Evolutionary conservation across 2,797 vertebrate species (phyloP), one percentile per base, ranked within the genome.

Genomic region (Oophaga sylvatica): DNA sequence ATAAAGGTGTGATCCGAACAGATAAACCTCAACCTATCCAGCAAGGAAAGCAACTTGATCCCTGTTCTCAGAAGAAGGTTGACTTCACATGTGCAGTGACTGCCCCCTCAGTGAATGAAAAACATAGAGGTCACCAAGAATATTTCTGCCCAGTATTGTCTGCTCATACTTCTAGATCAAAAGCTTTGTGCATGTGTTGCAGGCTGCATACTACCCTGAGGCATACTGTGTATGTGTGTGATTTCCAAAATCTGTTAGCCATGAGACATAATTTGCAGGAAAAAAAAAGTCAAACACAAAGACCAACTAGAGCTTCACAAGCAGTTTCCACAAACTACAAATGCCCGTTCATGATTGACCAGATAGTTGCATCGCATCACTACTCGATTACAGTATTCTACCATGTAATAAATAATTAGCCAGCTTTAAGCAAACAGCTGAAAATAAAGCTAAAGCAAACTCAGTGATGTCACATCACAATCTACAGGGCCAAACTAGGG

Each of bases 361-460:
- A 20, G 35, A 17, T 16, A 31, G 41, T 13, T 68, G 41, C 20
- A 65, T 59, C n/a, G 41, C 20, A 65, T 59, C n/a, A 59, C 20
- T 29, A 35, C 45, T 29, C 65, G 56, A 41, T 78, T 48, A 71
- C 31, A 10, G 41, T 48, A 75, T 48, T 75, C 41, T 83, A 76
- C 31, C 60, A 73, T 83, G 29, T 31, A 73, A 68, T 83, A 35
- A 82, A 83, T 81, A 80, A 60, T 80, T 80, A 73, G 16, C 87
- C 71, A 17, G 19, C 59, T 63, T 26, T 48, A 80, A 45, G 29
- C 31, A 81, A 56, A 81, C 45, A 79, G 35, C 19, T 13, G 53
- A 45, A n/a, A 31, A 35, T 12, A 63, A 17, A 80, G 81, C 65
- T 75, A 88, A 68, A 80, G 63, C 71, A 87, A 79, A 77, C 62